Conservation (phyloP, 2,888 invertebrate species). For the Drosophila recens region DNA sequence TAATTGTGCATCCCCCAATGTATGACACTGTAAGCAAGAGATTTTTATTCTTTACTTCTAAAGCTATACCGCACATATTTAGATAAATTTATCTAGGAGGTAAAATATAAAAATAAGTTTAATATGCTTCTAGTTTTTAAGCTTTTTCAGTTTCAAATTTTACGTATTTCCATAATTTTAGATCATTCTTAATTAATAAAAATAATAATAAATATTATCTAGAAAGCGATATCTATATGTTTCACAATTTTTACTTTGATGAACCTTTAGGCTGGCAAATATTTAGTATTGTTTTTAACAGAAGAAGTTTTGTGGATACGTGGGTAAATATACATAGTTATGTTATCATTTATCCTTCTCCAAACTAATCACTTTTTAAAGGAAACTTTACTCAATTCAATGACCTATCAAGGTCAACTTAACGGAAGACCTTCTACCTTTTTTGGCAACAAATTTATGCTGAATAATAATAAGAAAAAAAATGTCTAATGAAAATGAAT, state of each 20-base stretch:
- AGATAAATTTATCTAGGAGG: background rate
- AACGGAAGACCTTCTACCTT: constrained; percentile 9
- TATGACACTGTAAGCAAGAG: background rate
- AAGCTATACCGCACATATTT: background rate
- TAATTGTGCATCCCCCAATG: constrained; percentile 2
- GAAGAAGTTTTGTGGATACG: too few species aligned
- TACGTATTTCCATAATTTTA: background rate
- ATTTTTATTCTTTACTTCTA: background rate
- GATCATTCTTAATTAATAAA: too few species aligned
- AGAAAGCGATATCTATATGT: too few species aligned
- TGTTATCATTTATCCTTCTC: too few species aligned
- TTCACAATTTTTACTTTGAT: too few species aligned
- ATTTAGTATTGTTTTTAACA: background rate
- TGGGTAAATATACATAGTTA: too few species aligned
- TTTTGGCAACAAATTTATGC: constrained; percentile 26
- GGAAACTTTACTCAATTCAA: background rate
- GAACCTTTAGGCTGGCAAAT: background rate
- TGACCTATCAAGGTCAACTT: constrained; percentile 45
- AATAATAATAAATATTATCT: too few species aligned
- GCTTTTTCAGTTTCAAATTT: background rate
- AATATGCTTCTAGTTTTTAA: background rate
- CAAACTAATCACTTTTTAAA: background rate
- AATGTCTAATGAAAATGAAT: constrained; percentile 38
- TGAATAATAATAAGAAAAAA: constrained; percentile 39
- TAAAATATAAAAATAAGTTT: background rate